These are phyloP conservation scores for Synergus umbraculus DNA, from an alignment of 2,888 invertebrate genomes.

Conservation along the genomic window DNA sequence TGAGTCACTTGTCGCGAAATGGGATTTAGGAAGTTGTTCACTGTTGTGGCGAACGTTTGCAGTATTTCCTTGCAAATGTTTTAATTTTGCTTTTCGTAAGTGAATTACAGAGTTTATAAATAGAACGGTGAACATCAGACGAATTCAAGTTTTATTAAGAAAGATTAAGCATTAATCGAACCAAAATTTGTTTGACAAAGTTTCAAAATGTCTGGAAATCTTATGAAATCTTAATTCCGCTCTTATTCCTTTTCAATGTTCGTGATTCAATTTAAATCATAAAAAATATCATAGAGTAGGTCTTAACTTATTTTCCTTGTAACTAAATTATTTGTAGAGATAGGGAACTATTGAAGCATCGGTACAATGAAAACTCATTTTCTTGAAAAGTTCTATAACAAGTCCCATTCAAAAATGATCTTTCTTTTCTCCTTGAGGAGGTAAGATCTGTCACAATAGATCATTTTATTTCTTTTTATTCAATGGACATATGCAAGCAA, in stretches of 20 bases:
- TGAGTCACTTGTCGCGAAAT: conserved; percentile 39
- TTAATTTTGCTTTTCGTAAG: conserved; percentile 15
- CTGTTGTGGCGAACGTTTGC: conserved; percentile 20
- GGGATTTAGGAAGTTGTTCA: conserved; percentile 31
- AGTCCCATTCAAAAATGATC: not conserved
- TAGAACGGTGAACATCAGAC: not conserved
- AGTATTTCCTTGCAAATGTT: conserved; percentile 17
- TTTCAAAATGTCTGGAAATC: not conserved
- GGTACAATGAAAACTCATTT: not conserved
- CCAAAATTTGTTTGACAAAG: not conserved
- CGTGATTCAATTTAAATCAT: not conserved
- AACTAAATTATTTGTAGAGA: not conserved
- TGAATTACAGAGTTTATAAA: not conserved
- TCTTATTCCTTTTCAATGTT: not conserved
- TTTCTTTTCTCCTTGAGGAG: not conserved
- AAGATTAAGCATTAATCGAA: not conserved
- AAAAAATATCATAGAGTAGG: not conserved
- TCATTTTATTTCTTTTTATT: not conserved
- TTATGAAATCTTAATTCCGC: too few species aligned
- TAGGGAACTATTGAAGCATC: not conserved
- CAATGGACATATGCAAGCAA: not conserved
- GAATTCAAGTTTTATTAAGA: not conserved
- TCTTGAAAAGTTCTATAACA: not conserved
- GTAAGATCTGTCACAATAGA: not conserved
- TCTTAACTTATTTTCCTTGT: not conserved